Evolutionary conservation across 53 echinoderm and acorn worm species (phyloP), one percentile per base, ranked within the genome.

Genomic region (Holothuria scabra): DNA sequence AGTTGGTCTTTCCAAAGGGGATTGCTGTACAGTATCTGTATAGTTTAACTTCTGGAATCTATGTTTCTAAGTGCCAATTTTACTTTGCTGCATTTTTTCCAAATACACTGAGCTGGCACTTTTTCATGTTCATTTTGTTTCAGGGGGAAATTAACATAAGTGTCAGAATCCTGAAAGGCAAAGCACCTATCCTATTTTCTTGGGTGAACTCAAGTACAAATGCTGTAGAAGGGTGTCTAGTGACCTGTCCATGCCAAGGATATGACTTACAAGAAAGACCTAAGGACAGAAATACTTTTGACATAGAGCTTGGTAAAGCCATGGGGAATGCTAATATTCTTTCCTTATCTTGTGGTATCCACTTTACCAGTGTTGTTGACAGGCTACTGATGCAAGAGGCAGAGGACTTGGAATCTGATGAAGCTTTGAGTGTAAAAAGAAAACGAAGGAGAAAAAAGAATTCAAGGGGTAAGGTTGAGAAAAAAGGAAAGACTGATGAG

Each of bases 191-290:
- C 20, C 31, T 78, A 19, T 30, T 78, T 31, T 56, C 78, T 2
- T 78, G 78, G 78, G 6, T 78, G 19, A 78, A 78, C 58, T 32
- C 26, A 23, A 56, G 28, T 23, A 78, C 32, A 32, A 58, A 28
- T 28, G 58, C 31, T 14, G n/a, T 57, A 30, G 78, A 78, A 20
- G 56, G 78, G 0, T 78, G 78, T 31, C 52, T 78, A 59, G 78
- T 78, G 21, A 57, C 78, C 16, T 78, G 78, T 78, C 31, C 58
- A 23, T 78, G 78, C 78, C 78, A 78, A 23, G 78, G 78, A 12
- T 78, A 78, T 30, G 52, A 58, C 32, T 56, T 78, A 52, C 32
- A 56, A 56, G 78, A 58, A 32, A 12, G 59, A 3, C 23, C 26
- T 57, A 78, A 26, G 1, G 78, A 78, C 21, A 56, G 29, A 24